Evolutionary conservation across 2,888 invertebrate species (phyloP), one percentile per base, ranked within the genome.

Genomic region (Drosophila nigritarsus): DNA sequence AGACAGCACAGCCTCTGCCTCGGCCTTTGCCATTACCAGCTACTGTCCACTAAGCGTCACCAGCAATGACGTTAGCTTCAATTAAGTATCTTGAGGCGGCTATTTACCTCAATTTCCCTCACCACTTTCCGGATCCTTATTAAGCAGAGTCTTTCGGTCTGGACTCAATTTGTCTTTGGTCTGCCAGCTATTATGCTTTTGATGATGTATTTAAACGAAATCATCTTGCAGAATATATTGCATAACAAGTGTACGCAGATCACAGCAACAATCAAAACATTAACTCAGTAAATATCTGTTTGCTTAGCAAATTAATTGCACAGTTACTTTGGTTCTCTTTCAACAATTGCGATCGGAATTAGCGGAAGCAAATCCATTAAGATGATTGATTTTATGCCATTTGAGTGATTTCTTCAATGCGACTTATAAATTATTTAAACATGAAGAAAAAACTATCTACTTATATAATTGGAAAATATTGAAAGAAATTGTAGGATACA

Each of bases 191-290:
- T 76, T 75, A 73, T 55, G 73, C 59, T 82, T 86, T 75, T 78
- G 65, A 90, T 90, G 71, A 75, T 75, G 73, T 75, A 75, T 75
- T 88, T 80, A 82, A 72, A 65, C 68, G 73, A 66, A 86, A 76
- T 78, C 83, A 83, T 74, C 73, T 54, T 54, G 63, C 72, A 32
- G 36, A 63, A 66, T 55, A 54, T 58, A 77, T 77, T 80, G 56
- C 67, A 45, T 65, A 68, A 61, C 60, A 67, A 56, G 49, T 74
- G 49, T 36, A 58, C n/a, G 24, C 9, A 5, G 9, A 59, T 40
- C 24, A 15, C 13, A 45, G 40, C 13, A 9, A 40, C 15, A 45
- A 45, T 24, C 65, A 69, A 42, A 32, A 56, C 48, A 27, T 49
- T 48, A 53, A 48, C 66, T n/a, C 40, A n/a, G 38, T 58, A 32